Base-by-base conservation (phyloP, 2,113 vertebrate species). In the Panurus biarmicus region DNA sequence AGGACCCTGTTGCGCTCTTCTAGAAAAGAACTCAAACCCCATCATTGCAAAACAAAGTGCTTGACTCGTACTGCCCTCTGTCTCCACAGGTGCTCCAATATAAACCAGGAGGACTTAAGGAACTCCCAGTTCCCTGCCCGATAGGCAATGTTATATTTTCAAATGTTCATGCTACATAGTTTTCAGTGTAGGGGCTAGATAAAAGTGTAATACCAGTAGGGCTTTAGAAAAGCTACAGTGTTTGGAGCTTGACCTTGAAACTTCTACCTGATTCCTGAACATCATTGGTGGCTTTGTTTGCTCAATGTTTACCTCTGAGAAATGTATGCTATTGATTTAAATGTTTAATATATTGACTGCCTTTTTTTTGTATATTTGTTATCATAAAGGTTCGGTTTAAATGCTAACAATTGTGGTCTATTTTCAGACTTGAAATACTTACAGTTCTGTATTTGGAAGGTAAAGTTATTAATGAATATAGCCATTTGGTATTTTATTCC, bases 321-420 rank as follows among this genome's bases (percentile, higher is more conserved):
- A 95, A 93, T 93, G 82, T 96, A 93, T 86, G 95, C 91, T 95
- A n/a, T 95, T 85, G 89, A 94, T 95, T 95, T 95, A 96, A 95
- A 96, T 97, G 94, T 96, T 96, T 96, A 97, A 97, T 95, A 97
- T 95, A 97, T 96, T 96, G 85, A 96, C 87, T 96, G 93, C 95
- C 91, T 93, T 95, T 96, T 96, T 96, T 96, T 95, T 97, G 95
- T 96, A 97, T 95, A 95, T 95, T 97, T 97, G 95, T 95, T 97
- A 94, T 78, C 91, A 95, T 94, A 94, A 95, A 91, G 67, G 87
- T 94, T 94, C 88, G 82, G 82, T 95, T 95, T 95, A 95, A 94
- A 96, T 91, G 94, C 93, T 95, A 90, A 93, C 71, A 95, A 96
- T 70, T 86, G 95, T 97, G 89, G 94, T 97, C 93, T 97, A 91